Base-by-base conservation (phyloP, 1,140 invertebrate species). In the Muscidifurax raptorellus region DNA sequence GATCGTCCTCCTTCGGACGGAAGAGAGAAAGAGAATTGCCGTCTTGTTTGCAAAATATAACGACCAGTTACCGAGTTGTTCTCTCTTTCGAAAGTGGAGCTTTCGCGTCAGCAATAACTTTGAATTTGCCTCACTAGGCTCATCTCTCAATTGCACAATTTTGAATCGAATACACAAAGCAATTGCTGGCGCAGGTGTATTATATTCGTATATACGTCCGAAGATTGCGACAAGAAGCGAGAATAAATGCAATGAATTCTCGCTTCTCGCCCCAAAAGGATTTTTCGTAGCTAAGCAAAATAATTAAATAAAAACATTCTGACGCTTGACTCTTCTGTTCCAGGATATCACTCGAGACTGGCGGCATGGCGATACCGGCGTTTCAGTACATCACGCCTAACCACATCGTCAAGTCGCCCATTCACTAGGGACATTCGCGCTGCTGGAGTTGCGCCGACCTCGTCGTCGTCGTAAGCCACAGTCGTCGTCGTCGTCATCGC, bases 331-430 rank as follows among this genome's bases (percentile, higher is more conserved):
- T 84, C 75, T 91, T 91, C 86, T 94, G 93, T 94, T 94, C 85
- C 95, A 98, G 97, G 95, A 97, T 98, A 97, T 97, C 97, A 72
- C 97, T 97, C 96, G 97, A 98, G 94, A 98, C 97, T 82, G 96
- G 97, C 86, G 96, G 97, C 88, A 95, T 98, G 94, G 96, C 96
- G 89, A 96, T 98, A 94, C 96, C 96, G 85, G 96, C 97, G 84
- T 98, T 97, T 94, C 97, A 97, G 92, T 98, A 97, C 94, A 96
- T 98, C 92, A 96, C 97, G 87, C 97, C 97, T 80, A 97, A 97
- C 94, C 96, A 97, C 94, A 97, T 98, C 92, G 96, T 98, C 89
- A 97, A 97, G 93, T 96, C 97, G 86, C 96, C 96, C 87, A 97
- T 97, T 91, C 97, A 98, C 94, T 98, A 96, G 96, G 91, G 90